phyloP scores from a whole-genome alignment of 2,888 invertebrate genomes.

The Nebria brevicollis region DNA sequence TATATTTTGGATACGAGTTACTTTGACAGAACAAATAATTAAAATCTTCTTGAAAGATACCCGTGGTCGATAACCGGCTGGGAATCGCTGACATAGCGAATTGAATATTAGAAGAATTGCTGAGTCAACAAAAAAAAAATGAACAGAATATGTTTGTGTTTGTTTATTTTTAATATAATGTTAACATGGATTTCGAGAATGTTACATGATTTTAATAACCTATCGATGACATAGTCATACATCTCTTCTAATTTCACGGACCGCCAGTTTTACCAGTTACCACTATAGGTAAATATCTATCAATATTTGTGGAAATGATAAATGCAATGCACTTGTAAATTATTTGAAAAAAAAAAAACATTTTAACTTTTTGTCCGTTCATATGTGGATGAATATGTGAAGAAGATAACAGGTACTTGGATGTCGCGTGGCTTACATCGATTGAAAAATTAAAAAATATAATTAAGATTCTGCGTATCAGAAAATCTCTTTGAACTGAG shows the following conservation, averaged over 20 bases:
- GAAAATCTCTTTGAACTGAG: background rate
- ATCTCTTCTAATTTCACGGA: constrained; percentile 6
- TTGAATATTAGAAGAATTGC: background rate
- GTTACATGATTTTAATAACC: constrained; percentile 18
- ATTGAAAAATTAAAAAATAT: no score
- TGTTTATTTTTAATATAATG: background rate
- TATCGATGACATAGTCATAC: constrained; percentile 5
- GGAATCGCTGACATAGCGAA: background rate
- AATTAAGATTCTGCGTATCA: background rate
- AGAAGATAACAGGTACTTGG: background rate
- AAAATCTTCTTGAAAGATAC: background rate
- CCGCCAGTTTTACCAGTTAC: background rate
- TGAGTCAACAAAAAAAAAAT: background rate
- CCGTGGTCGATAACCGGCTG: background rate
- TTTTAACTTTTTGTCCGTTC: background rate
- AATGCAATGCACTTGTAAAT: background rate
- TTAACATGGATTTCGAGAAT: background rate
- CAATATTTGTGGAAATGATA: background rate
- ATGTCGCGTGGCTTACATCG: background rate
- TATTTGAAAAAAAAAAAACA: background rate
- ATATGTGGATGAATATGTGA: background rate
- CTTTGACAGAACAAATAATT: background rate
- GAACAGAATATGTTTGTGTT: background rate
- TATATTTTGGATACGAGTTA: background rate
- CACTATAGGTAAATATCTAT: background rate